Percentiles rank a stretch among this genome's conserved stretches.
These are phyloP conservation scores for Spizaetus ornatus DNA, from an alignment of 2,113 vertebrate genomes.

Conservation along the genomic window DNA sequence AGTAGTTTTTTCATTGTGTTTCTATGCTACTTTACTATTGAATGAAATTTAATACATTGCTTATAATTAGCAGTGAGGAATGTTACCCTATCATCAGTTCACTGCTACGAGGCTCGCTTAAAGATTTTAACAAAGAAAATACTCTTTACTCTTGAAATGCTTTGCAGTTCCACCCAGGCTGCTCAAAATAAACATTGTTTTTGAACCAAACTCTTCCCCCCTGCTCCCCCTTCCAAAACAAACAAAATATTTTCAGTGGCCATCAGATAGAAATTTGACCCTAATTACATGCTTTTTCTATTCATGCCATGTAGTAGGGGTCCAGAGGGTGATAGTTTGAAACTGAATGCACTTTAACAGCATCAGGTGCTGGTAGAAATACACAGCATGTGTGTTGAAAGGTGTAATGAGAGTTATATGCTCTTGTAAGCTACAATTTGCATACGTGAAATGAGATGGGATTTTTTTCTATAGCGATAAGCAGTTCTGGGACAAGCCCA, in stretches of 20 bases:
- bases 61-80: constrained; percentile 59
- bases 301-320: not conserved
- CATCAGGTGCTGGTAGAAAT: constrained; percentile 34
- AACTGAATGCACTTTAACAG: constrained; percentile 15
- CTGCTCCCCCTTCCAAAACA: not conserved
- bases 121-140: constrained; percentile 64
- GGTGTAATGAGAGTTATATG: not conserved
- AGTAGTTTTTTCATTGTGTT: constrained; percentile 52
- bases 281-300: constrained; percentile 29
- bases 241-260: constrained; percentile 34
- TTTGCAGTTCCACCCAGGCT: not conserved
- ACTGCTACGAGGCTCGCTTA: constrained; percentile 17
- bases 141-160: constrained; percentile 35
- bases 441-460: not conserved
- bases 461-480: not conserved
- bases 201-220: constrained; percentile 1
- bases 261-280: constrained; percentile 45
- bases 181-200: constrained; percentile 56
- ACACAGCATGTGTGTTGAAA: not conserved
- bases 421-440: constrained; percentile 6
- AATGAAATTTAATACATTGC: constrained; percentile 61
- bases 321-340: not conserved
- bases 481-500: not conserved
- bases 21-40: constrained; percentile 27
- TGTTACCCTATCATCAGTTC: constrained; percentile 56